Conservation (phyloP, 2,888 invertebrate species). For the Euclidia mi region DNA sequence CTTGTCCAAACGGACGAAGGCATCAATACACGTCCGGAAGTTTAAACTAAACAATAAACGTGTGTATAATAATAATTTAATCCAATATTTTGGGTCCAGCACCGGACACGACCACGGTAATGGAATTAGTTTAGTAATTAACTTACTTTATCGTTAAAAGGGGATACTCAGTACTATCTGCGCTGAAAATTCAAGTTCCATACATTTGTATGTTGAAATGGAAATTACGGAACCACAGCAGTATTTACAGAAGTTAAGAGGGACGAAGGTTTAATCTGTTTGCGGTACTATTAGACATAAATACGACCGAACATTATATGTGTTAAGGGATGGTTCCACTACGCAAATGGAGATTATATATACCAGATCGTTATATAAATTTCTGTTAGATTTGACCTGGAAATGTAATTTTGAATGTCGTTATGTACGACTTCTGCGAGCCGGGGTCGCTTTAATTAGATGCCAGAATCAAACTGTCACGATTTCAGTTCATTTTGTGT, state of each 20-base stretch:
- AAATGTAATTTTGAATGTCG: conserved; percentile 43
- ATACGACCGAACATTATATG: conserved; percentile 55
- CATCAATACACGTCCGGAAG: conserved; percentile 47
- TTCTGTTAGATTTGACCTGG: conserved; percentile 36
- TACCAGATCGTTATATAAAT: conserved; percentile 33
- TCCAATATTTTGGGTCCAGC: conserved; percentile 61
- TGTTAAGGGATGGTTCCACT: conserved; percentile 41
- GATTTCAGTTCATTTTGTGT: not conserved
- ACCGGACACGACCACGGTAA: conserved; percentile 66
- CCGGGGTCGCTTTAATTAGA: conserved; percentile 33
- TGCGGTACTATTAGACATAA: conserved; percentile 57
- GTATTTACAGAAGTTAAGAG: conserved; percentile 60
- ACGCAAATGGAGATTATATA: conserved; percentile 37
- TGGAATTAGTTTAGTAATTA: conserved; percentile 81
- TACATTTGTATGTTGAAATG: conserved; percentile 59
- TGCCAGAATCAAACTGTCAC: conserved; percentile 17
- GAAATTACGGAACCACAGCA: conserved; percentile 56
- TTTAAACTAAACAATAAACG: conserved; percentile 56
- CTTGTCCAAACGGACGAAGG: conserved; percentile 30
- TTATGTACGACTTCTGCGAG: conserved; percentile 23
- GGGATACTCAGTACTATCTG: conserved; percentile 69
- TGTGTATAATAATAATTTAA: conserved; percentile 59
- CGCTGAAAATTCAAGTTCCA: conserved; percentile 72
- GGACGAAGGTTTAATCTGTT: conserved; percentile 62
- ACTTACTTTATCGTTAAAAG: conserved; percentile 78